These are phyloP conservation scores for Sinella curviseta DNA, from an alignment of 1,140 invertebrate species.

Conservation along the genomic window DNA sequence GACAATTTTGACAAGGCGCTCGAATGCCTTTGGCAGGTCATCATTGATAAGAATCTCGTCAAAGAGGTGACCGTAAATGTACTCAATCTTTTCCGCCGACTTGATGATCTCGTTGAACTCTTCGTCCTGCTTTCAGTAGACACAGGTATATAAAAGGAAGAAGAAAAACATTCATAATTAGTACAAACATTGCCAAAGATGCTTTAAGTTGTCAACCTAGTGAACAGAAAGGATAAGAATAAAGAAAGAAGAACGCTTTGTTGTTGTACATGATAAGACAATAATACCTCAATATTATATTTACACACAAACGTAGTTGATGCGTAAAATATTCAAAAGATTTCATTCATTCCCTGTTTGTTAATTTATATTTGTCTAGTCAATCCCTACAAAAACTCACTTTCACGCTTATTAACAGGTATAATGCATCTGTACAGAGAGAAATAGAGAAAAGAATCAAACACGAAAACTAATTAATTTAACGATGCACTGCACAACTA, in stretches of 20 bases:
- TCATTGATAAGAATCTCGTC: conserved; percentile 83
- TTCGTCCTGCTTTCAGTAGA: conserved; percentile 72
- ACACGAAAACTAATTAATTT: too few relatives aligned
- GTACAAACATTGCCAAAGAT: too few relatives aligned
- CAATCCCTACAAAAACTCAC: background rate
- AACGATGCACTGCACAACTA: too few relatives aligned
- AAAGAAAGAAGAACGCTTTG: too few relatives aligned
- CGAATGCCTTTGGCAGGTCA: conserved; percentile 81
- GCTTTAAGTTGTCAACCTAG: too few relatives aligned
- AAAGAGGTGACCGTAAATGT: conserved; percentile 90
- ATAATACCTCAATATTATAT: background rate
- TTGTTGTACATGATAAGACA: background rate
- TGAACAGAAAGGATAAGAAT: too few relatives aligned
- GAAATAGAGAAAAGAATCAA: too few relatives aligned
- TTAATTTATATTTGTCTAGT: too few relatives aligned
- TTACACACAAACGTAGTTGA: background rate
- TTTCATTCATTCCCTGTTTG: background rate
- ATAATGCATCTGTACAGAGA: too few relatives aligned
- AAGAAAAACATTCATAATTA: background rate
- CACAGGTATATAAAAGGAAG: conserved; percentile 18
- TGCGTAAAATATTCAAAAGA: background rate
- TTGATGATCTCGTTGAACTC: conserved; percentile 88
- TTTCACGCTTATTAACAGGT: too few relatives aligned
- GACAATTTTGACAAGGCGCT: conserved; percentile 78
- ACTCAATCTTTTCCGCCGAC: conserved; percentile 85